A percentile compares a stretch with the other conserved stretches of the same genome.
Evolutionary conservation across 2,797 vertebrate species (phyloP).

Genomic region (Melanotaenia parkinsoni): DNA sequence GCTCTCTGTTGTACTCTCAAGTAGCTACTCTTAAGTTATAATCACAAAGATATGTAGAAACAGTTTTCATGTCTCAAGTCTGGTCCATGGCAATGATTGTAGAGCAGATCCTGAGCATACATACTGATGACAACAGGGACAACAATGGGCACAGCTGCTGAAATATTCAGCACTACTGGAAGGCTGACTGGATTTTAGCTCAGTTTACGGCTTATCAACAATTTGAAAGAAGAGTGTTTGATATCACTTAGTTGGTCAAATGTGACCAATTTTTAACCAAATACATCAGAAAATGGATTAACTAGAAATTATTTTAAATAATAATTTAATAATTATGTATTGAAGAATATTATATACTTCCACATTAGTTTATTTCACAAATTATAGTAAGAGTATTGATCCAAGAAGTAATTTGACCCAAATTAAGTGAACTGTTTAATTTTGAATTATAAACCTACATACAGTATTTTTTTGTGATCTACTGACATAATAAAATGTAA

Average conservation of each 20-base stretch:
- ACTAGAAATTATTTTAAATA: not conserved
- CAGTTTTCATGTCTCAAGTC: not conserved
- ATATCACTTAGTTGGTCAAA: not conserved
- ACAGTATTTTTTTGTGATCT: too few relatives aligned
- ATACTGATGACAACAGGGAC: not conserved
- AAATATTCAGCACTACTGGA: not conserved
- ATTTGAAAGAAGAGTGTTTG: not conserved
- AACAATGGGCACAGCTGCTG: not conserved
- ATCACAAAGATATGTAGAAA: not conserved
- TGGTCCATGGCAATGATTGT: not conserved
- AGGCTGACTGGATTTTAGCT: not conserved
- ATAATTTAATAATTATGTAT: not conserved
- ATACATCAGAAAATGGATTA: not conserved
- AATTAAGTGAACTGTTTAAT: not conserved
- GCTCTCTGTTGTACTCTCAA: conserved; percentile 14
- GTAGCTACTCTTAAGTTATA: not conserved
- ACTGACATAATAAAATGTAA: too few relatives aligned
- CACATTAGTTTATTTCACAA: not conserved
- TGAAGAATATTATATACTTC: not conserved
- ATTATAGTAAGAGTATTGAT: not conserved
- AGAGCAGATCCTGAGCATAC: not conserved
- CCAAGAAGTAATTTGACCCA: not conserved
- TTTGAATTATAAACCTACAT: not conserved
- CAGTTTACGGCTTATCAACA: not conserved
- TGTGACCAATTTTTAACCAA: not conserved